Evolutionary conservation across 2,888 invertebrate genomes (phyloP).

Genomic region (Amiota minor): DNA sequence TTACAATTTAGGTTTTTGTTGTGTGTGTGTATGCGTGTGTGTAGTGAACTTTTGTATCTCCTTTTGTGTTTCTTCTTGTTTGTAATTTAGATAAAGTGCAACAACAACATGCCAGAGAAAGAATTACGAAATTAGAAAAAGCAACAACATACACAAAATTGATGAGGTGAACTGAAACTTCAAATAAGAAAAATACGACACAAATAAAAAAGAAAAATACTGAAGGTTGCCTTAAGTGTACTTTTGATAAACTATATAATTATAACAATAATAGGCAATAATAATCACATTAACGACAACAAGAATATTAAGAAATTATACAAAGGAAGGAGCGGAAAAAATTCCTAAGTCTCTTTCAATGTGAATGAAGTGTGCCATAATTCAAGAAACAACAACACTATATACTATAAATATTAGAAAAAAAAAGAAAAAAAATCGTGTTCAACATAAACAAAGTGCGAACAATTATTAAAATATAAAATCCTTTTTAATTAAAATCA

Average conservation of each 20-base stretch:
- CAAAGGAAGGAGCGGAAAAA: too few relatives aligned
- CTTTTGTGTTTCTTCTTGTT: slow-evolving; percentile 15
- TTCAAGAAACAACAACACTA: slow-evolving; percentile 10
- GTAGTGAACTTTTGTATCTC: neutral
- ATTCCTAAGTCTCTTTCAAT: too few relatives aligned
- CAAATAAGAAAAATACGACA: slow-evolving; percentile 1
- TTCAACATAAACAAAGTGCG: neutral
- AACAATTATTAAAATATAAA: slow-evolving; percentile 1
- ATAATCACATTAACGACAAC: slow-evolving; percentile 50
- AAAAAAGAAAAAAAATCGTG: slow-evolving; percentile 16
- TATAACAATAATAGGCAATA: slow-evolving; percentile 41
- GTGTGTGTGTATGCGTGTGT: neutral
- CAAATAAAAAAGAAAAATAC: neutral
- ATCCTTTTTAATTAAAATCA: neutral
- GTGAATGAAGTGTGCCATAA: too few relatives aligned
- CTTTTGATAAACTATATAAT: slow-evolving; percentile 40
- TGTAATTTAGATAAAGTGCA: slow-evolving; percentile 27
- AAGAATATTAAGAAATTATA: neutral
- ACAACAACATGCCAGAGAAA: slow-evolving; percentile 21
- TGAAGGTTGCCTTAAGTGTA: slow-evolving; percentile 29
- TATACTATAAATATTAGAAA: too few relatives aligned
- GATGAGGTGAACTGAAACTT: neutral
- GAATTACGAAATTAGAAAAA: slow-evolving; percentile 8
- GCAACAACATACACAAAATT: slow-evolving; percentile 20
- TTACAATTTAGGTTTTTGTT: neutral